Evolutionary conservation across 2,113 vertebrate species (phyloP), one percentile per base, ranked within the genome.

Genomic region (Bungarus multicinctus): DNA sequence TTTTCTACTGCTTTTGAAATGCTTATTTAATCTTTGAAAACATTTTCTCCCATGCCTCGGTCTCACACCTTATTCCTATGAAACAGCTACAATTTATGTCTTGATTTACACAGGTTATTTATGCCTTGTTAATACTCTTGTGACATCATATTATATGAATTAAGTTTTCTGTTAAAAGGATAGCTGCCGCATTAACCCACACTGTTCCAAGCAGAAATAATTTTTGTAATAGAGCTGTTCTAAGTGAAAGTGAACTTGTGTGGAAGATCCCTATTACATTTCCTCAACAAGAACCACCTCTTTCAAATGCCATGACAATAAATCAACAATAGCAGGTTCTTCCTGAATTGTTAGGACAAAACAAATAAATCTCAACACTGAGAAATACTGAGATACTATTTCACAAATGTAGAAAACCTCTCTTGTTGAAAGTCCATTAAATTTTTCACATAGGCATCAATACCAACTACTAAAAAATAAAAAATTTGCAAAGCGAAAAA

Each of bases 371-470:
- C 27, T 50, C 57, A 74, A 39, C 81, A 88, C 23, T 20, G 2
- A 39, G 39, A 85, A 45, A 22, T 85, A 85, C 52, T 54, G 57
- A 85, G 27, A 54, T 43, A 34, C 55, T 89, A n/a, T 60, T 93
- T 85, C 69, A 60, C 30, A 81, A 47, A 85, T 85, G 39, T 16
- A 58, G 52, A 53, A 34, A 88, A 39, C 22, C 22, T 52, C 22
- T 27, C 54, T 74, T 60, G 39, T 43, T 90, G 54, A 60, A 86
- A 86, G 74, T 93, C 74, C 87, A 53, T 90, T 89, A 89, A 87
- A 22, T 87, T 87, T 57, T 64, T 50, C 54, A 45, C 4, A 9
- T 10, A 47, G 22, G 30, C 54, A n/a, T 64, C 54, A 16, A 90
- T 43, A 64, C 5, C n/a, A 53, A 47, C 14, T 90, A 90, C 47